These are phyloP conservation scores for Drosophila cracens DNA, from an alignment of 2,888 invertebrate species.

Conservation along the genomic window DNA sequence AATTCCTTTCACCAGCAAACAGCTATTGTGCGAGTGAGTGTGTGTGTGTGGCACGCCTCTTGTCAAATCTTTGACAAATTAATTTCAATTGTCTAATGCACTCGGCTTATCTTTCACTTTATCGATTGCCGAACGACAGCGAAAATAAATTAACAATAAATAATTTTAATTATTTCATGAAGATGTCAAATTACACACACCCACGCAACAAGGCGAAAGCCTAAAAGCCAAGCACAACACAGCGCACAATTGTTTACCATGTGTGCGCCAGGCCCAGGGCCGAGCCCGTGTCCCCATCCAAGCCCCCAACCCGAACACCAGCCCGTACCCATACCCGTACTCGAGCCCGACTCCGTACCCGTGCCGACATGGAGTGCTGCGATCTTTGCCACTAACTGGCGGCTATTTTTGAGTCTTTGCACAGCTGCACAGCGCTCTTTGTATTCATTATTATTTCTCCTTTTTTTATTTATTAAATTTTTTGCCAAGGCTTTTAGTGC, in stretches of 20 bases:
- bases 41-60: slow-evolving; percentile 55
- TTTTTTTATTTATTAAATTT: slow-evolving; percentile 72
- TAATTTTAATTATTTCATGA: slow-evolving; percentile 82
- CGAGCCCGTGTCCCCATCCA: slow-evolving; percentile 8
- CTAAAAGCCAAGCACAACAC: slow-evolving; percentile 41
- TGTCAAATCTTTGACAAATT: slow-evolving; percentile 75
- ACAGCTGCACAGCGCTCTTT: slow-evolving; percentile 71
- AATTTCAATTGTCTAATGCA: slow-evolving; percentile 78
- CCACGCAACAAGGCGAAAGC: slow-evolving; percentile 61
- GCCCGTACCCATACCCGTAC: neutral
- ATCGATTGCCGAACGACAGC: slow-evolving; percentile 64
- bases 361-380: slow-evolving; percentile 39
- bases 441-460: slow-evolving; percentile 68
- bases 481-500: slow-evolving; percentile 61
- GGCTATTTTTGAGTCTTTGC: slow-evolving; percentile 63
- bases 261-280: slow-evolving; percentile 48
- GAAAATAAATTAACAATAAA: slow-evolving; percentile 81
- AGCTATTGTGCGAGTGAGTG: neutral
- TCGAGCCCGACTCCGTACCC: slow-evolving; percentile 6
- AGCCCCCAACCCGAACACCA: neutral
- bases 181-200: slow-evolving; percentile 81
- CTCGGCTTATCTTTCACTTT: slow-evolving; percentile 70
- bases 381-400: slow-evolving; percentile 75
- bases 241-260: slow-evolving; percentile 45
- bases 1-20: slow-evolving; percentile 69